Conservation (phyloP, 37 sponge, comb jelly and placozoan genomes). For the Cliona cf. orientalis region DNA sequence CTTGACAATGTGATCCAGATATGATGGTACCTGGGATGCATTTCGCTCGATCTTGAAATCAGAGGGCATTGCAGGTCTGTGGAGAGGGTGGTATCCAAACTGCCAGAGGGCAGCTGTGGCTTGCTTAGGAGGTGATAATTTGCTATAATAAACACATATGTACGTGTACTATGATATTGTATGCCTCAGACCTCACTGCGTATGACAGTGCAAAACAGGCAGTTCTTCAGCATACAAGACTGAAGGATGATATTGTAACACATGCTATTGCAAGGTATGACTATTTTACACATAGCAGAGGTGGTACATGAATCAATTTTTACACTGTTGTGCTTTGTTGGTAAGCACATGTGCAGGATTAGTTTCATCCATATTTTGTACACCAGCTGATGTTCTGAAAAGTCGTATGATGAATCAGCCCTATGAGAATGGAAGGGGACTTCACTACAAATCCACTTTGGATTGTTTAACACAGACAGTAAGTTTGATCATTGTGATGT, state of each 20-base stretch:
- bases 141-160: not conserved
- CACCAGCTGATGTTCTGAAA: constrained; percentile 91
- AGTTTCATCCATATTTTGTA: constrained; percentile 69
- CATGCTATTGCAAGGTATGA: constrained; percentile 77
- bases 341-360: constrained; percentile 65
- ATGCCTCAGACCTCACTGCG: constrained; percentile 71
- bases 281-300: not conserved
- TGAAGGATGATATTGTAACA: constrained; percentile 67
- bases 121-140: constrained; percentile 76
- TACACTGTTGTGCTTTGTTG: no score
- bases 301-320: not conserved
- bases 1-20: no score
- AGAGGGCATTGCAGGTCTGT: constrained; percentile 74
- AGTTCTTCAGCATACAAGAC: constrained; percentile 55
- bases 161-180: not conserved
- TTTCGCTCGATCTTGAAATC: constrained; percentile 59
- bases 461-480: constrained; percentile 78
- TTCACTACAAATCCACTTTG: constrained; percentile 50
- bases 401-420: constrained; percentile 93
- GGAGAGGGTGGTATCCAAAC: constrained; percentile 91
- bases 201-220: constrained; percentile 82
- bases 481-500: not conserved
- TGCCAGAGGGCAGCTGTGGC: constrained; percentile 87
- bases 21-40: constrained; percentile 71
- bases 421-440: constrained; percentile 47